Evolutionary conservation across 2,888 invertebrate genomes (phyloP).

Genomic region (Pandemis heparana): DNA sequence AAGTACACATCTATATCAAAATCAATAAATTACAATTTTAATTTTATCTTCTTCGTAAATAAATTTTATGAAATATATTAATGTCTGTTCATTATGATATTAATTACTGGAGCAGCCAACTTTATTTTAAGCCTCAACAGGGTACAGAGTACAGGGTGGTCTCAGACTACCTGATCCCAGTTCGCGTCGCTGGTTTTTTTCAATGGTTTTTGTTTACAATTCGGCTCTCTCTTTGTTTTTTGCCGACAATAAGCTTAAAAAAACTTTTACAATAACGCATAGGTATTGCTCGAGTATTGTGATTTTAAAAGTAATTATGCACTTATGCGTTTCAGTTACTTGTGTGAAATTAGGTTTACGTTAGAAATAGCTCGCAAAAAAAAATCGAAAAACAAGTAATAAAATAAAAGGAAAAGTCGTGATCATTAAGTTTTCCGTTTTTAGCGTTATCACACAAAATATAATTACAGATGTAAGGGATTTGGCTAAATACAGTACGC

Average conservation of each 20-base stretch:
- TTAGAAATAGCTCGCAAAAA: too few relatives aligned
- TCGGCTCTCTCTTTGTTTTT: slow-evolving; percentile 11
- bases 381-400: too few relatives aligned
- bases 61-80: too few relatives aligned
- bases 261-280: neutral
- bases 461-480: neutral
- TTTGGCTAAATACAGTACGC: too few relatives aligned
- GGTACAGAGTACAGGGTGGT: slow-evolving; percentile 16
- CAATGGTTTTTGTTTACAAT: slow-evolving; percentile 11
- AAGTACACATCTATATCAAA: neutral
- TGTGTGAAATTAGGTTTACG: neutral
- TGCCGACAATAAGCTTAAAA: neutral
- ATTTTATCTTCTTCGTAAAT: neutral
- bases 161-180: slow-evolving; percentile 30
- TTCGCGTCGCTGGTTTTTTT: slow-evolving; percentile 16
- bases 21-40: neutral
- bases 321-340: neutral
- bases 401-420: too few relatives aligned
- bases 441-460: too few relatives aligned
- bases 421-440: too few relatives aligned
- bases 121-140: neutral
- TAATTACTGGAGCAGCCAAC: neutral
- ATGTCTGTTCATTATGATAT: neutral
- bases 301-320: neutral
- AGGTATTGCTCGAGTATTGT: neutral